Percentiles rank a stretch among this genome's conserved stretches.
phyloP scores from a whole-genome alignment of 2,797 vertebrate genomes.

The Enteromius trimaculatus region DNA sequence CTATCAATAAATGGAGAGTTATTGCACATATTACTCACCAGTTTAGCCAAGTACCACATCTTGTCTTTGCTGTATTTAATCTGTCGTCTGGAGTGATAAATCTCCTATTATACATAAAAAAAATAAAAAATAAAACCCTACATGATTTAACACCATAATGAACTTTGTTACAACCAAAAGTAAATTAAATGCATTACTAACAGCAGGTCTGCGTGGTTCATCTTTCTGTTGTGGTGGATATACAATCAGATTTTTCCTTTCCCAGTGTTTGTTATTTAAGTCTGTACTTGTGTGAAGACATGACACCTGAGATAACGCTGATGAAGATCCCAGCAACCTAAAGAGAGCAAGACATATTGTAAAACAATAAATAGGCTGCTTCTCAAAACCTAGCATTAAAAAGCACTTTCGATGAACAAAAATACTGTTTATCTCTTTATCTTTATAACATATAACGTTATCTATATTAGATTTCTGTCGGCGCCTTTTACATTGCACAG shows the following conservation, averaged over 20 bases:
- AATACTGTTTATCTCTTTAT: background rate
- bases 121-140: background rate
- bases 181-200: constrained; percentile 71
- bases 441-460: too few species aligned
- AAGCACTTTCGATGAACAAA: background rate
- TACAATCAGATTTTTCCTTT: constrained; percentile 83
- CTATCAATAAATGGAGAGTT: background rate
- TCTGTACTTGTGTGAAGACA: constrained; percentile 81
- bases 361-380: background rate
- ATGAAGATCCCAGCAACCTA: constrained; percentile 61
- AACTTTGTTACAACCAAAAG: background rate
- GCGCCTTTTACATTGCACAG: background rate
- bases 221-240: constrained; percentile 87
- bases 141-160: background rate
- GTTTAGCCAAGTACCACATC: constrained; percentile 97
- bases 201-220: constrained; percentile 88
- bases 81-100: constrained; percentile 90
- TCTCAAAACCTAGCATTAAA: background rate
- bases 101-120: constrained; percentile 76
- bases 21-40: constrained; percentile 80
- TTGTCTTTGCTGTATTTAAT: constrained; percentile 98
- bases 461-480: too few species aligned
- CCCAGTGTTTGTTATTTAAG: constrained; percentile 81
- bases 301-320: constrained; percentile 55
- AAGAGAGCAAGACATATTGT: background rate